Evolutionary conservation across 2,888 invertebrate species (phyloP).

Genomic region (Euclidia mi): DNA sequence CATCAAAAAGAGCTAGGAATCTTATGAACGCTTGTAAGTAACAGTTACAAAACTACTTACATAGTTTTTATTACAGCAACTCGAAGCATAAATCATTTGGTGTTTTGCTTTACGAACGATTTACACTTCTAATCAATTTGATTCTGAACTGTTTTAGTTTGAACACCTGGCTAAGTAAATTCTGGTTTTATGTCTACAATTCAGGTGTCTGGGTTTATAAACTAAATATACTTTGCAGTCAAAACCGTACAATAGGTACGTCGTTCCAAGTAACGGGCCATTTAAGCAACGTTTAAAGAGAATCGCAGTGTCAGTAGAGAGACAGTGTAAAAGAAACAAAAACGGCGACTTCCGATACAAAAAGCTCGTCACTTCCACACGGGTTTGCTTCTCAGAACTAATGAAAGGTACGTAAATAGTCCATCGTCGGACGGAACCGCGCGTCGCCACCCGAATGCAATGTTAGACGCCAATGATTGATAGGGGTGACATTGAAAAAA

Average conservation of each 20-base stretch:
- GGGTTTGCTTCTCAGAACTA: slow-evolving; percentile 83
- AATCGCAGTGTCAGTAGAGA: slow-evolving; percentile 56
- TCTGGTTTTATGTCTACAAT: background rate
- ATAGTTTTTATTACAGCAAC: slow-evolving; percentile 34
- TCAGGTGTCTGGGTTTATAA: background rate
- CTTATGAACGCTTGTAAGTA: slow-evolving; percentile 38
- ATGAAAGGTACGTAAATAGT: slow-evolving; percentile 88
- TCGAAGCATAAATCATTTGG: slow-evolving; percentile 3
- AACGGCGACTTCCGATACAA: slow-evolving; percentile 84
- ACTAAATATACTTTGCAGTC: background rate
- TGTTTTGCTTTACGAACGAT: slow-evolving; percentile 2
- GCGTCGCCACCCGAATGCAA: slow-evolving; percentile 72
- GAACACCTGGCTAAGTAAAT: background rate
- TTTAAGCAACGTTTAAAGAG: slow-evolving; percentile 29
- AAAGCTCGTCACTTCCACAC: slow-evolving; percentile 81
- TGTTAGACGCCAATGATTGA: slow-evolving; percentile 79
- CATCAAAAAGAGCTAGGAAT: slow-evolving; percentile 54
- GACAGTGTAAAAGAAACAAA: slow-evolving; percentile 75
- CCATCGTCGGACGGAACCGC: slow-evolving; percentile 73
- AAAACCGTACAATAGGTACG: background rate
- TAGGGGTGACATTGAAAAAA: slow-evolving; percentile 80
- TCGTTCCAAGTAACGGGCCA: slow-evolving; percentile 8
- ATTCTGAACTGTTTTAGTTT: background rate
- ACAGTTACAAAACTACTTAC: slow-evolving; percentile 31
- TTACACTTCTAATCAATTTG: background rate